phyloP scores from a whole-genome alignment of 1,140 invertebrate genomes.

The Glomeris maerens region DNA sequence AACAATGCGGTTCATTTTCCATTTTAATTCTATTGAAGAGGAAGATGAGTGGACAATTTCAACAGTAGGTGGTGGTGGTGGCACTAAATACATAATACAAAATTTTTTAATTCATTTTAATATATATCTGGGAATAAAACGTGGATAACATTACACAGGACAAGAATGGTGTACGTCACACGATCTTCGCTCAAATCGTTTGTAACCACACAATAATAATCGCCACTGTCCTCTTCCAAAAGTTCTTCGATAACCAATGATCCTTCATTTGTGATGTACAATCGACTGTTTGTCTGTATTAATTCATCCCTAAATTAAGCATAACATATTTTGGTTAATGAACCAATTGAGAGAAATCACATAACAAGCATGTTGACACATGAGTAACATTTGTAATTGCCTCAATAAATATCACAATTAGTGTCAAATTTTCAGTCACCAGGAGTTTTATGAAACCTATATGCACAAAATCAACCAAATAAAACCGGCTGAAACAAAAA shows the following conservation, averaged over 20 bases:
- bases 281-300: too few species aligned
- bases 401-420: too few species aligned
- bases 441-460: neutral
- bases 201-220: neutral
- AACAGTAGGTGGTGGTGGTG: conserved; percentile 48
- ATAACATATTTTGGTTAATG: too few species aligned
- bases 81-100: too few species aligned
- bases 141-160: too few species aligned
- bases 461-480: neutral
- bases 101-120: too few species aligned
- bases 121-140: too few species aligned
- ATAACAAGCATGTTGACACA: too few species aligned
- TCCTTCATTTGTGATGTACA: neutral
- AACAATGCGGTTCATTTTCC: neutral
- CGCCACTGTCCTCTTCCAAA: neutral
- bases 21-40: conserved; percentile 38
- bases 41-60: conserved; percentile 55
- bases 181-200: neutral
- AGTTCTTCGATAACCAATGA: neutral
- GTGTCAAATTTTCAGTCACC: too few species aligned
- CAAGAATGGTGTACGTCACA: neutral
- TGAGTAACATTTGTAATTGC: too few species aligned
- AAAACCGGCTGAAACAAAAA: neutral
- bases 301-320: too few species aligned
- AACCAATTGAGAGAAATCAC: too few species aligned